These are phyloP conservation scores for Channa argus DNA, from an alignment of 2,113 vertebrate genomes.

Conservation along the genomic window DNA sequence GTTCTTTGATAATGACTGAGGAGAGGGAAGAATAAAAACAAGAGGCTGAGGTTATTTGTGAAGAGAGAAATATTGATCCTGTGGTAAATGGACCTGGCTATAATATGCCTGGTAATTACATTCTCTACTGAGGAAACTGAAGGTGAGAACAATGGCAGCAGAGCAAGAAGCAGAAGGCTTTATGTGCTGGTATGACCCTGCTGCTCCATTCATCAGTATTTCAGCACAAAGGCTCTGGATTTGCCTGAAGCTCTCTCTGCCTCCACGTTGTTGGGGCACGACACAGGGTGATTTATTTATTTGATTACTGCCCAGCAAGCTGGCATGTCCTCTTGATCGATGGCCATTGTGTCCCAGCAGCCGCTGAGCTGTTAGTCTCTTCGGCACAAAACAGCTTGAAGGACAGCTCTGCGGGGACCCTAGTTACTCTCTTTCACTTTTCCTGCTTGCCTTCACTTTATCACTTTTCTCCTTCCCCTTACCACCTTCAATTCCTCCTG, in stretches of 20 bases:
- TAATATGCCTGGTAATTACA: not conserved
- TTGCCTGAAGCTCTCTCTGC: constrained; percentile 49
- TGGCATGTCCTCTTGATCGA: constrained; percentile 70
- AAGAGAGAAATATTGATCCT: constrained; percentile 1
- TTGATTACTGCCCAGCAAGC: constrained; percentile 77
- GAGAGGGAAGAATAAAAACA: not conserved
- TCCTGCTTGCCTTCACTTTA: constrained; percentile 51
- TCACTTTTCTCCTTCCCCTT: constrained; percentile 43
- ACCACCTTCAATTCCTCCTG: constrained; percentile 23
- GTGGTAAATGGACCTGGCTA: not conserved
- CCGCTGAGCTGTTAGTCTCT: constrained; percentile 64
- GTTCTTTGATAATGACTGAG: too few species aligned
- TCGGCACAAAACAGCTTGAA: constrained; percentile 67
- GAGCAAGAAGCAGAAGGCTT: constrained; percentile 6
- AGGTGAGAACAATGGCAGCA: constrained; percentile 1
- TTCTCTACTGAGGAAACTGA: not conserved
- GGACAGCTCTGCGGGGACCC: constrained; percentile 66
- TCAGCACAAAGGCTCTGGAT: constrained; percentile 21
- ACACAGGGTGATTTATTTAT: constrained; percentile 76
- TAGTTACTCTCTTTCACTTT: constrained; percentile 64
- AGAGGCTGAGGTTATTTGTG: not conserved
- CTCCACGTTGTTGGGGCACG: constrained; percentile 31
- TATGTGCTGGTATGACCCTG: constrained; percentile 36
- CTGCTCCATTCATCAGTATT: constrained; percentile 55
- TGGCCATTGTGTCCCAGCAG: constrained; percentile 74